Evolutionary conservation across 2,888 invertebrate species (phyloP), one percentile per base, ranked within the genome.

Genomic region (Corythucha ciliata): DNA sequence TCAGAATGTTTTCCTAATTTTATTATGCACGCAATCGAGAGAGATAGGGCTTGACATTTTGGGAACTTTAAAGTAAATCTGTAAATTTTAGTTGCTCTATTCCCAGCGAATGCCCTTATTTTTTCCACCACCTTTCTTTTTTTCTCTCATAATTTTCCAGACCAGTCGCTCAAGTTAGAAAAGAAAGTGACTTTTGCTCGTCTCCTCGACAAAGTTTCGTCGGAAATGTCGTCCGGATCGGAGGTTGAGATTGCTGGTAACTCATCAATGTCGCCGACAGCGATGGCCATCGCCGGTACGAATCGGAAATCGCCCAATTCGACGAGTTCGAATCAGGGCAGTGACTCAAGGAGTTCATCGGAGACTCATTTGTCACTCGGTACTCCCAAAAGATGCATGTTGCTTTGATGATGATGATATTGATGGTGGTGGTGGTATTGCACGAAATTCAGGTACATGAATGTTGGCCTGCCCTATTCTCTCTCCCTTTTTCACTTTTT

Each of bases 101-200:
- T n/a, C n/a, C n/a, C n/a, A n/a, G n/a, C n/a, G n/a, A n/a, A n/a
- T n/a, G n/a, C n/a, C n/a, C n/a, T n/a, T n/a, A n/a, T n/a, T n/a
- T n/a, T n/a, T n/a, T n/a, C n/a, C n/a, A n/a, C n/a, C n/a, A n/a
- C n/a, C n/a, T n/a, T n/a, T n/a, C n/a, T n/a, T n/a, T n/a, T n/a
- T n/a, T n/a, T n/a, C n/a, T n/a, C n/a, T n/a, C n/a, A n/a, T n/a
- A n/a, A n/a, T 10, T 14, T 36, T 36, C 21, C 47, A 52, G 52
- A 52, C 45, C 52, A 52, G 42, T 29, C 46, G 34, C 46, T 52
- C 10, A 83, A 82, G 63, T 67, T 82, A 48, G 83, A 83, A 64
- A 83, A 83, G 69, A 83, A 83, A 67, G 83, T 84, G 6, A 83
- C 83, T 1, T 84, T 84, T 64, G 83, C 84, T 0, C 73, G 82